Evolutionary conservation across 53 echinoderm and acorn worm genomes (phyloP), one percentile per base, ranked within the genome.

Genomic region (Zoroaster sp.): DNA sequence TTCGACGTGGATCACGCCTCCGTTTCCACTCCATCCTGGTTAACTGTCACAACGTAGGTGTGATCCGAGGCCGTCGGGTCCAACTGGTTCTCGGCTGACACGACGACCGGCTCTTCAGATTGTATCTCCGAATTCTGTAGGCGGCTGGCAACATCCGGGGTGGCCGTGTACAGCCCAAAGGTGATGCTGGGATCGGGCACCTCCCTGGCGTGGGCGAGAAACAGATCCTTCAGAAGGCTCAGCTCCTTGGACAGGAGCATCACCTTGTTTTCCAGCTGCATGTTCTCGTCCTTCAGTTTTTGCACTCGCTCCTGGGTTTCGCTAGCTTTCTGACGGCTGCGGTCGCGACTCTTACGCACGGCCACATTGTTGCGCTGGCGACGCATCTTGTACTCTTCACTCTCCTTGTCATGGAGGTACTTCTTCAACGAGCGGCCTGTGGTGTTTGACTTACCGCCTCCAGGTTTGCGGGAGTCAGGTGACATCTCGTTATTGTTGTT

Each of bases 291-390:
- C 66, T 95, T 97, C 65, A 97, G 87, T 88, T 95, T 86, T 14
- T 89, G 91, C 32, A 97, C 95, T 55, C 90, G 90, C 11, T 87
- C 52, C 91, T 89, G 80, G 14, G 95, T 94, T 86, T 97, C 94
- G 17, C 78, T 66, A 32, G 94, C 93, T 81, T 92, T 94, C 89
- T 88, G 46, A 5, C 94, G 83, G 89, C 92, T 94, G 82, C 94
- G 94, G 72, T 87, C 89, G 2, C 97, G 90, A 32, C 97, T 95
- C 87, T 97, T 97, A 36, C 97, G 93, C 89, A 97, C 97, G 1
- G 97, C 97, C 28, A 95, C 92, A 40, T 97, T 97, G 90, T 97
- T 97, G 87, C 95, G 93, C 88, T 97, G 91, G 14, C 95, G 83
- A 6, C 95, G 92, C 28, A 78, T 82, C 77, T 94, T 92, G 92